A percentile compares a stretch with the other conserved stretches of the same genome.
phyloP scores from a whole-genome alignment of 2,888 invertebrate genomes.

The Agrotis exclamationis region DNA sequence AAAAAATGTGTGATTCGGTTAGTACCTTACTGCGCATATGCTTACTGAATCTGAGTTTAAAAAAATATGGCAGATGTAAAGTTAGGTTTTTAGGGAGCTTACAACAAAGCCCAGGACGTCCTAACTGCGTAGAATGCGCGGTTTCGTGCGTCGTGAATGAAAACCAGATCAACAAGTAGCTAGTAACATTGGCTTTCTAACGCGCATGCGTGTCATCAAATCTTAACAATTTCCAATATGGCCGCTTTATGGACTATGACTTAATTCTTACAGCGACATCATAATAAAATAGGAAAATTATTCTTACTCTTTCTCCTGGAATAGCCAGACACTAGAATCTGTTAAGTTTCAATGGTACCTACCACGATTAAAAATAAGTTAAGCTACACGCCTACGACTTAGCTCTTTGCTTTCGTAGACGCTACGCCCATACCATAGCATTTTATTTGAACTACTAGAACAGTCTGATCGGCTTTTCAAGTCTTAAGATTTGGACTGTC shows the following conservation, averaged over 20 bases:
- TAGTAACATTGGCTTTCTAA: slow-evolving; percentile 66
- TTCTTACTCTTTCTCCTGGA: not conserved
- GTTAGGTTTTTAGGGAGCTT: slow-evolving; percentile 34
- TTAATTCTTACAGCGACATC: slow-evolving; percentile 54
- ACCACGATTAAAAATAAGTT: not conserved
- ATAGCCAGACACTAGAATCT: not conserved
- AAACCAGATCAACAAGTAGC: slow-evolving; percentile 88
- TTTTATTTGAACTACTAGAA: not conserved
- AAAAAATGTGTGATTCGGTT: no score
- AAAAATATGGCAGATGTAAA: slow-evolving; percentile 11
- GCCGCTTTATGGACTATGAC: slow-evolving; percentile 65
- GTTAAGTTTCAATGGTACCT: not conserved
- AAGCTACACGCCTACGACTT: not conserved
- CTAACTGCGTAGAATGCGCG: slow-evolving; percentile 84
- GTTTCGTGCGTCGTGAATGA: slow-evolving; percentile 85
- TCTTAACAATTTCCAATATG: slow-evolving; percentile 77
- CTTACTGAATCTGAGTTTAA: not conserved
- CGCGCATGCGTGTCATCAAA: slow-evolving; percentile 78
- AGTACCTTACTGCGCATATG: not conserved
- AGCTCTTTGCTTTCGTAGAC: slow-evolving; percentile 2
- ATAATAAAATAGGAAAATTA: slow-evolving; percentile 27
- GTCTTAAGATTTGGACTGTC: not conserved
- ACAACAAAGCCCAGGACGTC: slow-evolving; percentile 59
- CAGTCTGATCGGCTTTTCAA: not conserved
- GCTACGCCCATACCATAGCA: slow-evolving; percentile 32